Base-by-base conservation (phyloP, 2,113 vertebrate species). In the Glareola pratincola region DNA sequence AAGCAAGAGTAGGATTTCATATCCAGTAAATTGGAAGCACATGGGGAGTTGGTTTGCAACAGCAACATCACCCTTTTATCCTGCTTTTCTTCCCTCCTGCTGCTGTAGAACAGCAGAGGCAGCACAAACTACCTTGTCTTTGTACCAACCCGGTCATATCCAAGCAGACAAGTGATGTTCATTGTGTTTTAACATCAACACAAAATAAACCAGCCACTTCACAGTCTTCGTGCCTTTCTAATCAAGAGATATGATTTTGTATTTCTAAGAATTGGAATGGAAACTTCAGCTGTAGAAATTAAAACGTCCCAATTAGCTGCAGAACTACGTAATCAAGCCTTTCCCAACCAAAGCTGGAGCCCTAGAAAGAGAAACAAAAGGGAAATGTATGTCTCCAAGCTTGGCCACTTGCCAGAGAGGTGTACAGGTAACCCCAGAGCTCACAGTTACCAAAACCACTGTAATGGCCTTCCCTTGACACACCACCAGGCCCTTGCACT, bases 361-460 rank as follows among this genome's bases (percentile, higher is more conserved):
- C 54, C 37, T 56, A 19, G 26, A 34, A 88, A 54, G 14, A 47
- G 50, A 29, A 91, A 74, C 17, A 63, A 76, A 29, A 7, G 14
- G 11, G 6, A 4, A 75, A 84, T 0, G 4, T 2, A 19, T 2
- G 1, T 0, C 7, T 22, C 13, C 5, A n/a, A 41, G 62, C 57
- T 39, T 22, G 8, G 12, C 27, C 37, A 17, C 21, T 32, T 9
- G 30, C 20, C 2, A 1, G 10, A 26, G 50, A 8, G 6, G n/a
- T 15, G 11, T 3, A 24, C 0, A 3, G 15, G 9, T 13, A 82
- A 48, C 24, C 36, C 24, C 67, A 34, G 32, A 8, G 59, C 51
- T 62, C 21, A 17, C 30, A 34, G 13, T 48, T 8, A 64, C 17
- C 34, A 92, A 90, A 56, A 2, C 6, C 15, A 16, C 8, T 12